Base-by-base conservation (phyloP, 1,140 invertebrate genomes). In the Zeugodacus cucurbitae region DNA sequence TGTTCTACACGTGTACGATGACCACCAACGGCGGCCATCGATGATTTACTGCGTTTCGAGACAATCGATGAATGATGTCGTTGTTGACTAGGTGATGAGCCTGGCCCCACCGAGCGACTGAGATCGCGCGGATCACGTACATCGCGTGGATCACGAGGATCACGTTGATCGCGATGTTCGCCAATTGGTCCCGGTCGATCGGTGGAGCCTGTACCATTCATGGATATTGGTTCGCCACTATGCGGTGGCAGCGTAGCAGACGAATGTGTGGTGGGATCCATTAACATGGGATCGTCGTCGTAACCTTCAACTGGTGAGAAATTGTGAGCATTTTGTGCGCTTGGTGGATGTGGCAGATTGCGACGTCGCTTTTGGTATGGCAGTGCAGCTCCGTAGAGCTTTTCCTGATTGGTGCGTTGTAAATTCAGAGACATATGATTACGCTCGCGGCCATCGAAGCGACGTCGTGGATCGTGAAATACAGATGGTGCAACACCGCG, bases 241-340 rank as follows among this genome's bases (percentile, higher is more conserved):
- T 82, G 74, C 29, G 70, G 87, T 48, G 89, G 59, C 87, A 89
- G 58, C 89, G 89, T 82, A 89, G 88, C 67, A 59, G 29, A 89
- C 89, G 64, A 62, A 86, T 37, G 89, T 70, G 58, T 88, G 17
- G 44, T 87, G 7, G 88, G 78, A 14, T 85, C 59, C 88, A 87
- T 70, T 70, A 89, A 37, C 37, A 34, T 58, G 8, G 86, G 54
- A 29, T 89, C 87, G 41, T 89, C 88, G 14, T 88, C 59, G 26
- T 86, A 88, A 17, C 74, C 58, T 88, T 93, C 92, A 87, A 93
- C 90, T n/a, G 92, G 92, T 17, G 92, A 93, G 86, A 93, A 93
- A 32, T 92, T 93, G 85, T 93, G 92, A 10, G 92, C 92, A 78
- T 93, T 93, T 70, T 93, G 92, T 85, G 92, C 92, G 89, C 92